Evolutionary conservation across 2,113 vertebrate species (phyloP), one percentile per base, ranked within the genome.

Genomic region (Protobothrops mucrosquamatus): DNA sequence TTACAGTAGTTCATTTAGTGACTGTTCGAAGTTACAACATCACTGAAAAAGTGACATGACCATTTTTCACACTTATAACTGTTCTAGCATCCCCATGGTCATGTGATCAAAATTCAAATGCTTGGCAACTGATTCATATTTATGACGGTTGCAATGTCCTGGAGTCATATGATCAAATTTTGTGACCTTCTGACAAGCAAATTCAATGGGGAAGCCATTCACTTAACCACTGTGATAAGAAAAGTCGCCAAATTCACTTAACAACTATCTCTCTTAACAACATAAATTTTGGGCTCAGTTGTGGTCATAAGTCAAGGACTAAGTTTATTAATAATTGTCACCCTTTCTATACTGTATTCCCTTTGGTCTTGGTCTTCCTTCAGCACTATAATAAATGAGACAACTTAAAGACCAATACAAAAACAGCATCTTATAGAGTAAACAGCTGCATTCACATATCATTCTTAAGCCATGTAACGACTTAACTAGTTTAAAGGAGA

Each of bases 301-400:
- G 4, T 69, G 29, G 29, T n/a, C 0, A 0, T 69, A n/a, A 34
- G 29, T 69, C 4, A 24, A 69, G 29, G 29, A 69, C 29, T 69
- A 11, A 26, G 3, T 61, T 9, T 34, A 69, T 9, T 26, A 46
- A 54, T 74, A 56, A 91, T 3, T n/a, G 85, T 46, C 23, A 11
- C 55, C 2, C 43, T 69, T 2, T 9, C 0, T 0, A 64, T 10
- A 59, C 1, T 92, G 39, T 23, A 39, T 52, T 88, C 6, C 34
- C 18, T 39, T 81, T 43, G 34, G 20, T 18, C 74, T 81, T 81
- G 74, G 34, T 6, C 18, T 81, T 34, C 34, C 29, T 88, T 81
- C 11, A 39, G 22, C 22, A 34, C 12, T 85, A 29, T 12, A 85
- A 39, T 48, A 85, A 59, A 29, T 20, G 61, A 85, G 18, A 23